phyloP scores from a whole-genome alignment of 2,113 vertebrate genomes.

The Ranitomeya imitator region DNA sequence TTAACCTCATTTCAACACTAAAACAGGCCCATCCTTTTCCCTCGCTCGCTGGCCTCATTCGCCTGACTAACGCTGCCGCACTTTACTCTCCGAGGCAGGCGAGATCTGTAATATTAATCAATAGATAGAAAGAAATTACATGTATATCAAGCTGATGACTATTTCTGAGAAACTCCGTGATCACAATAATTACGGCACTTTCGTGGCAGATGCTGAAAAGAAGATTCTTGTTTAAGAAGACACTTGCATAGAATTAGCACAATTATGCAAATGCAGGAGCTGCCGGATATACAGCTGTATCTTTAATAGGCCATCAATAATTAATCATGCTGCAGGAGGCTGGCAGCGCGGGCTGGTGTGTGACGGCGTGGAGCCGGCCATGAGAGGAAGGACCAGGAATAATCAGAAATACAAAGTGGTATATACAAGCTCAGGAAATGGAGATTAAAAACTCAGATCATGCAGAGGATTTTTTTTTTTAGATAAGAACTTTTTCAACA shows the following conservation, averaged over 20 bases:
- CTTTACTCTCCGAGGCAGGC: too few species aligned
- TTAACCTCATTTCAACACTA: background rate
- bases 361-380: background rate
- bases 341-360: background rate
- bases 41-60: background rate
- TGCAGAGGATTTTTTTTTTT: background rate
- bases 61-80: background rate
- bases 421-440: background rate
- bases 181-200: background rate
- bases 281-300: background rate
- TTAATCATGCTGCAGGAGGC: conserved; percentile 6
- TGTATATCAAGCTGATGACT: background rate
- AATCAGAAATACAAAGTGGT: background rate
- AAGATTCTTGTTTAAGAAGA: background rate
- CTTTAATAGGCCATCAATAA: conserved; percentile 33
- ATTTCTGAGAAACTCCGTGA: background rate
- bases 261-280: conserved; percentile 20
- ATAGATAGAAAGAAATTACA: background rate
- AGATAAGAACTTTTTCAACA: too few species aligned
- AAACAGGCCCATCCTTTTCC: too few species aligned
- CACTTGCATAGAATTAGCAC: conserved; percentile 4
- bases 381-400: background rate
- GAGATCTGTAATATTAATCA: background rate
- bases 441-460: background rate
- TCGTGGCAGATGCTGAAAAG: background rate